A percentile compares a stretch with the other conserved stretches of the same genome.
Conservation (phyloP, 2,113 vertebrate genomes). For the Origma solitaria region DNA sequence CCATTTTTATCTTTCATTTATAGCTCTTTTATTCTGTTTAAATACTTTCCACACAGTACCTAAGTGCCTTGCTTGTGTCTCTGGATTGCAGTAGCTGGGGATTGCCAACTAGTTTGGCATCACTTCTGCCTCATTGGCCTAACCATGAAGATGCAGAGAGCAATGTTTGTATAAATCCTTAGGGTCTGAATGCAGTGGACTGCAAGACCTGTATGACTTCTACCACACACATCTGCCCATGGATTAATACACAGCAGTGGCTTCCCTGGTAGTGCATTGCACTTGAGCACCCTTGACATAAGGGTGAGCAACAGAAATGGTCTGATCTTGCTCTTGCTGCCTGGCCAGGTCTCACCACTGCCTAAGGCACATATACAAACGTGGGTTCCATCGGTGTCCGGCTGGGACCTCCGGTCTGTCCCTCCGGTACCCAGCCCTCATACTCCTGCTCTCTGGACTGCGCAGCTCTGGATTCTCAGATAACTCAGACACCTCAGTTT, state of each 20-base stretch:
- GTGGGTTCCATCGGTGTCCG: rapidly evolving
- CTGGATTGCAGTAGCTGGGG: background rate
- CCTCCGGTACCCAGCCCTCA: background rate
- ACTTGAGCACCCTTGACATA: rapidly evolving
- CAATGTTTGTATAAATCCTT: background rate
- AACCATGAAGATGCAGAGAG: background rate
- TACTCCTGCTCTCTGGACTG: background rate
- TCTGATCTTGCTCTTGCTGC: background rate
- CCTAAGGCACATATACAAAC: rapidly evolving
- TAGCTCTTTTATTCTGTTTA: background rate
- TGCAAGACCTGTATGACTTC: background rate
- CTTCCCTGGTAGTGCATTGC: background rate
- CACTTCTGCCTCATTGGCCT: background rate
- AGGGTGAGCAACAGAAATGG: background rate
- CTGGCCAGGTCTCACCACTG: background rate
- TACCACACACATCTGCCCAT: background rate
- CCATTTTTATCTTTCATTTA: background rate
- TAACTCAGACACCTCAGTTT: background rate
- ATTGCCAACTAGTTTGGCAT: background rate
- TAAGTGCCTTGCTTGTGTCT: background rate
- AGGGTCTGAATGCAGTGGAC: background rate
- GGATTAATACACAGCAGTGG: background rate
- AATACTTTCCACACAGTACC: background rate
- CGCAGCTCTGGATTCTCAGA: background rate
- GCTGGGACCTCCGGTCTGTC: background rate